Evolutionary conservation across 53 echinoderm and acorn worm species (phyloP), one percentile per base, ranked within the genome.

Genomic region (Patiria pectinifera): DNA sequence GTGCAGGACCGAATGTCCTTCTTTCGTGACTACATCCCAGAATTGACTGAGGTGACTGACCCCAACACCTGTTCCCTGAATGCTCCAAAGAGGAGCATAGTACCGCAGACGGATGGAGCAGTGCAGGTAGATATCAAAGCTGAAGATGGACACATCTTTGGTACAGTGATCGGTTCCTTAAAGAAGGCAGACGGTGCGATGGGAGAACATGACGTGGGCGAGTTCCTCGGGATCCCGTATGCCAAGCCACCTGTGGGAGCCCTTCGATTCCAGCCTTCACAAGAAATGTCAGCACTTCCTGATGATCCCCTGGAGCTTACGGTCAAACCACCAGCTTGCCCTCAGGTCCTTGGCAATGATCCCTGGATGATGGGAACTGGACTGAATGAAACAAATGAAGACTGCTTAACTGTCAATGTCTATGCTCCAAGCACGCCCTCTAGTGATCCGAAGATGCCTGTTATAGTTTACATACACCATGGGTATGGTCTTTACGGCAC

Each of bases 161-260:
- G 92, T 2, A 59, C 19, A 11, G 63, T 85, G 3, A 59, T 48
- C 23, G 92, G 92, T 18, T 44, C 59, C 12, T 4, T 92, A 15
- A 76, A 84, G 26, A 59, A 75, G 88, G 93, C 89, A 45, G 59
- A 82, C 60, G 47, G 59, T 45, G 89, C 69, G 0, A 75, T 75
- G 58, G 89, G 83, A 35, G 86, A 62, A 21, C 10, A n/a, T 45
- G 75, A 91, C 6, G 84, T 96, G 18, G 70, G 25, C 16, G 83
- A 75, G 11, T 94, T 93, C 85, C 93, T 66, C 53, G 97, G 97
- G 4, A 94, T 97, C 22, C 97, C 96, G 2, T 97, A 93, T 59
- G 97, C 85, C 15, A 89, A 94, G 90, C 91, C 78, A 58, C 97
- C 97, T 16, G n/a, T 78, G 61, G 88, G 78, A 18, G 19, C 19